A percentile compares a stretch with the other conserved stretches of the same genome.
phyloP scores from a whole-genome alignment of 2,113 vertebrate species.

The Scopus umbretta region DNA sequence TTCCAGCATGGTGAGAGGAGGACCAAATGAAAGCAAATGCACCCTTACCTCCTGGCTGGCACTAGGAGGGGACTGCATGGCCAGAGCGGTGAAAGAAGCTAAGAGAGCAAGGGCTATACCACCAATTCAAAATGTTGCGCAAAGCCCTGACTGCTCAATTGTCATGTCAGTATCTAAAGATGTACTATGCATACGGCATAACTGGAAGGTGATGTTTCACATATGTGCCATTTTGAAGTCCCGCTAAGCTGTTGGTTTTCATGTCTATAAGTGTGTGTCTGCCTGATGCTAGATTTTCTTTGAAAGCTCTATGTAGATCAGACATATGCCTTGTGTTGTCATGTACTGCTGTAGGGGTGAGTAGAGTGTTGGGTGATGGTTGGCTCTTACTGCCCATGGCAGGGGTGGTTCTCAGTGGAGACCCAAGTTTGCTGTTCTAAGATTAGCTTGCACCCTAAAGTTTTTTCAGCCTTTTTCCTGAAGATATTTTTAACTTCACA shows the following conservation, averaged over 20 bases:
- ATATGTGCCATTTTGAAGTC: constrained; percentile 3
- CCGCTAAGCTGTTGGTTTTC: constrained; percentile 19
- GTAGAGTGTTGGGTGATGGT: neutral
- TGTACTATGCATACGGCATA: neutral
- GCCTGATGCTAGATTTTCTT: constrained; percentile 28
- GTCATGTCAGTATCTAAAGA: neutral
- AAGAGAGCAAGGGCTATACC: neutral
- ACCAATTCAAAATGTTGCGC: neutral
- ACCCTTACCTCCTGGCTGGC: neutral
- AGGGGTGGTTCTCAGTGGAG: neutral
- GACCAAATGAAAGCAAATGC: neutral
- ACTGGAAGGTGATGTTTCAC: constrained; percentile 30
- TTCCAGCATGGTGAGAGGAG: neutral
- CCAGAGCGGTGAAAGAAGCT: neutral
- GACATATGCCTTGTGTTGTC: neutral
- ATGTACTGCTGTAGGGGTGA: neutral
- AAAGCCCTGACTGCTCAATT: neutral
- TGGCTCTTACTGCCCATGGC: neutral
- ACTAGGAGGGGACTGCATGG: neutral
- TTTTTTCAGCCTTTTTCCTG: neutral
- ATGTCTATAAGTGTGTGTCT: neutral
- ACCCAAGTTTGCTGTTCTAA: neutral
- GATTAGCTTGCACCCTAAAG: neutral
- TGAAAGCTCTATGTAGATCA: neutral
- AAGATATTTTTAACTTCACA: constrained; percentile 30